Percentiles rank a stretch among this genome's conserved stretches.
Conservation (phyloP, 2,888 invertebrate genomes). For the Subacronicta megacephala region DNA sequence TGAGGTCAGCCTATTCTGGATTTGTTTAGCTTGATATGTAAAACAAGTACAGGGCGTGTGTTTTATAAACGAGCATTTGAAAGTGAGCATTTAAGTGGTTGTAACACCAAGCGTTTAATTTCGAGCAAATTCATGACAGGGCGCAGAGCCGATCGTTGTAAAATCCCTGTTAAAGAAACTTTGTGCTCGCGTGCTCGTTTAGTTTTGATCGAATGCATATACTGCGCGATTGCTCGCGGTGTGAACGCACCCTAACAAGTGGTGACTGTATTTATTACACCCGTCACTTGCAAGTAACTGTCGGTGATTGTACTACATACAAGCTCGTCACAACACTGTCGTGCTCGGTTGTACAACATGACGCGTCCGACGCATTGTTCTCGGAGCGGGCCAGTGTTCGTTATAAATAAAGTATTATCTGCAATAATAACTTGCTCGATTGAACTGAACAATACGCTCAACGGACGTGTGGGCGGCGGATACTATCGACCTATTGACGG, state of each 20-base stretch:
- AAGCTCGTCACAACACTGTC: constrained; percentile 30
- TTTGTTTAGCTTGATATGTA: too few relatives aligned
- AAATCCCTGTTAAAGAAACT: too few relatives aligned
- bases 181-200: too few relatives aligned
- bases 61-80: too few relatives aligned
- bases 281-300: constrained; percentile 16
- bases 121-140: too few relatives aligned
- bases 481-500: constrained; percentile 68
- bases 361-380: constrained; percentile 65
- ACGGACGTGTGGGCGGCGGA: constrained; percentile 78
- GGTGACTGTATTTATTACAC: constrained; percentile 2
- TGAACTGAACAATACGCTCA: constrained; percentile 80
- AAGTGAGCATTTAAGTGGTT: too few relatives aligned
- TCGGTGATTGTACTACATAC: constrained; percentile 11
- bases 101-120: too few relatives aligned
- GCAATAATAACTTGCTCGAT: constrained; percentile 84
- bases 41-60: too few relatives aligned
- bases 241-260: background rate
- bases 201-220: too few relatives aligned
- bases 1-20: too few relatives aligned
- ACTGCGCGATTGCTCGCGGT: background rate
- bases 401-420: constrained; percentile 84
- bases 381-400: constrained; percentile 58
- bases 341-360: constrained; percentile 34
- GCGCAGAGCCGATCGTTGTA: too few relatives aligned